Conservation (phyloP, 2,797 vertebrate species). For the Syncerus caffer region DNA sequence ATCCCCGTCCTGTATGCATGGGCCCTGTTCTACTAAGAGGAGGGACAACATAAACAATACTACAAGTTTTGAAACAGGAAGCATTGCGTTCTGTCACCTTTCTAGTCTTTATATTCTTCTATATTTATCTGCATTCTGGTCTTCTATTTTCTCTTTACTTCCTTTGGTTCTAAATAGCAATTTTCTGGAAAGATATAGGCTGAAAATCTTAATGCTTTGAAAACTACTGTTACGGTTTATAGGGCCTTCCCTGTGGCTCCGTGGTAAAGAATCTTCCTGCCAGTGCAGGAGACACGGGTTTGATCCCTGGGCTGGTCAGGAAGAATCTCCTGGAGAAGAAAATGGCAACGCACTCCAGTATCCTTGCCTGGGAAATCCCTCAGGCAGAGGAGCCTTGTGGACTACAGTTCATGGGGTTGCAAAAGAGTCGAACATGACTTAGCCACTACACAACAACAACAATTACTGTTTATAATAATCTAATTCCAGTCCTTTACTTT, state of each 20-base stretch:
- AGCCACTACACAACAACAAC: neutral
- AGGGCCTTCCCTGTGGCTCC: neutral
- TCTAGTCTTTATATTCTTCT: neutral
- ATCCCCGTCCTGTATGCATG: neutral
- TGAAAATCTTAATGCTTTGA: constrained; percentile 9
- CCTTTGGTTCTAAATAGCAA: neutral
- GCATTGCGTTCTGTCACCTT: neutral
- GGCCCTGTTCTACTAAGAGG: neutral
- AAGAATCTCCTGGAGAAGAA: neutral
- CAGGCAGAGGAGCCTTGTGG: neutral
- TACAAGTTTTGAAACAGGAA: neutral
- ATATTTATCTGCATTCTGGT: neutral
- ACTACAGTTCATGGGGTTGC: neutral
- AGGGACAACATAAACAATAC: neutral
- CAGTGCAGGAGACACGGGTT: neutral
- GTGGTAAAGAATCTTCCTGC: neutral
- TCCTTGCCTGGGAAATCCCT: neutral
- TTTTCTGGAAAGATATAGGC: neutral
- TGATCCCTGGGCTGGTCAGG: neutral
- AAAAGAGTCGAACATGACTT: neutral
- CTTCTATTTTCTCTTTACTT: neutral
- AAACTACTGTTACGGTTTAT: neutral
- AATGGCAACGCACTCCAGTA: neutral
- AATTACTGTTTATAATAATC: neutral
- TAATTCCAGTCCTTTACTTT: neutral